Percentiles rank a stretch among this genome's conserved stretches.
These are phyloP conservation scores for Cyprinus carpio DNA, from an alignment of 2,113 vertebrate genomes.

Conservation along the genomic window DNA sequence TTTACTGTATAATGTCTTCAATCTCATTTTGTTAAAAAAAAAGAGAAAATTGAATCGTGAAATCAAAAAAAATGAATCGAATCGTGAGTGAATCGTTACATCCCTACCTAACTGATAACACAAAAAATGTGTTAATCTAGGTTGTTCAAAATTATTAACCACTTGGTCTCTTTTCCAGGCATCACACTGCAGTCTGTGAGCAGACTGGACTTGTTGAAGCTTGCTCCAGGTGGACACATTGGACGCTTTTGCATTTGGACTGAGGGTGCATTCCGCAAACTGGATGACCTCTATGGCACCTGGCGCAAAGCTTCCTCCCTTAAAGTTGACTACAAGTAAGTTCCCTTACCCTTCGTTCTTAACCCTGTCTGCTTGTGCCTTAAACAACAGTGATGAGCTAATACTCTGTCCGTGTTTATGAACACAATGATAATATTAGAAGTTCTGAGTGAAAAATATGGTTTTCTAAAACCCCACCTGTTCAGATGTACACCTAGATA, in stretches of 20 bases:
- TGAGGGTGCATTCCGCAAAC: constrained; percentile 93
- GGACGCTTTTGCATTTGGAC: constrained; percentile 99
- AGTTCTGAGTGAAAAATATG: constrained; percentile 71
- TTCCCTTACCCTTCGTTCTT: background rate
- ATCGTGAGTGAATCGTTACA: too few relatives aligned
- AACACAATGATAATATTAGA: constrained; percentile 68
- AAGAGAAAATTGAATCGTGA: too few relatives aligned
- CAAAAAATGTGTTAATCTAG: background rate
- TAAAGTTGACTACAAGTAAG: constrained; percentile 92
- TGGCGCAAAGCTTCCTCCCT: constrained; percentile 89
- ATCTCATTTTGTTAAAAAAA: too few relatives aligned
- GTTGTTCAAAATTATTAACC: background rate
- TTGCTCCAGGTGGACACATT: constrained; percentile 94
- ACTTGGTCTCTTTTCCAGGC: constrained; percentile 67
- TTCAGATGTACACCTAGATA: background rate
- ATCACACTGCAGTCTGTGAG: constrained; percentile 93
- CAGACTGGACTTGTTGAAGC: constrained; percentile 91
- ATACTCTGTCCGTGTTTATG: constrained; percentile 82
- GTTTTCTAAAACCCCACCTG: background rate
- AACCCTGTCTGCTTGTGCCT: background rate
- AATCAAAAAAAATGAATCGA: too few relatives aligned
- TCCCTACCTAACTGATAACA: too few relatives aligned
- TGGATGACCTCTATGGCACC: constrained; percentile 93
- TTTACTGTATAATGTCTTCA: too few relatives aligned
- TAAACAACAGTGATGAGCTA: constrained; percentile 71